Evolutionary conservation across 1,140 invertebrate species (phyloP).

Genomic region (Rhopalosiphum padi): DNA sequence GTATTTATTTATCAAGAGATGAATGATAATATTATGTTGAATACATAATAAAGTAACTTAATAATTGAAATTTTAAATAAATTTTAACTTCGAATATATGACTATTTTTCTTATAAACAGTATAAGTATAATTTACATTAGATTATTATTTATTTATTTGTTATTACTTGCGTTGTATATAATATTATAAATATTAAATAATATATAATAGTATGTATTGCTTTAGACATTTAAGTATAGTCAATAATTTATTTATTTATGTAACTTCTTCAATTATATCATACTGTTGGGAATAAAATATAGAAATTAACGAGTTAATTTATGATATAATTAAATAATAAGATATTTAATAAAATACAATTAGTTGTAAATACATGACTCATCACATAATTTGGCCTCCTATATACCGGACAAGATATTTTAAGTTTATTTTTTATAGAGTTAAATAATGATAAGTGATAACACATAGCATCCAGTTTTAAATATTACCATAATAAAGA

Average conservation of each 20-base stretch:
- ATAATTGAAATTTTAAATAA: not conserved
- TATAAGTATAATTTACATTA: not conserved
- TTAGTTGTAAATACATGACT: constrained; percentile 1
- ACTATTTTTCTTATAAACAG: not conserved
- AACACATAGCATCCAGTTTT: not conserved
- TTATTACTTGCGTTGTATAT: not conserved
- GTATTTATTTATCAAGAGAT: not conserved
- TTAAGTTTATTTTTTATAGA: not conserved
- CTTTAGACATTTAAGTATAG: not conserved
- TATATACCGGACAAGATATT: not conserved
- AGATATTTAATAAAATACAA: not conserved
- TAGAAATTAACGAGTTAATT: not conserved
- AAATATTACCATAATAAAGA: not conserved
- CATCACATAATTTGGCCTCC: not conserved
- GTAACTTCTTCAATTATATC: not conserved
- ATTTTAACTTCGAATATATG: not conserved
- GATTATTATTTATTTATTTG: not conserved
- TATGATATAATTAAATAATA: not conserved
- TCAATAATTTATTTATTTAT: not conserved
- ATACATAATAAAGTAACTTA: not conserved
- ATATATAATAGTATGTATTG: not conserved
- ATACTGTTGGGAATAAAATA: not conserved
- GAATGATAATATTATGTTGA: not conserved
- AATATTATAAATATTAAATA: not conserved
- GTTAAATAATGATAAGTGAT: constrained; percentile 3